Conservation (phyloP, 2,888 invertebrate species). For the Leptopilina syphax region DNA sequence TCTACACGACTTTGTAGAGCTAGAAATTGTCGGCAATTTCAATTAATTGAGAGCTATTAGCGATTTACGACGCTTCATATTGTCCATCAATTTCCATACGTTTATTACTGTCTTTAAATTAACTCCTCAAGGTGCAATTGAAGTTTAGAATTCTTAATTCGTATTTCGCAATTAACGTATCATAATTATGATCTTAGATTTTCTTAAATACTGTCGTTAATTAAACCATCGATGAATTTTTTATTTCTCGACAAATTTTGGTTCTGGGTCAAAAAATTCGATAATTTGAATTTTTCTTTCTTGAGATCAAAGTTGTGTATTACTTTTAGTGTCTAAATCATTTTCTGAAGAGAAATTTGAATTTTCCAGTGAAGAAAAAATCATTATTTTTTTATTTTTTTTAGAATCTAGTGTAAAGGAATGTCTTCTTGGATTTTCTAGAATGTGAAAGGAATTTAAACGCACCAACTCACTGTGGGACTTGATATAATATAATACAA, state of each 20-base stretch:
- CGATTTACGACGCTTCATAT: conserved; percentile 64
- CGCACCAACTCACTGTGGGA: neutral
- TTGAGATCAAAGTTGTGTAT: too few relatives aligned
- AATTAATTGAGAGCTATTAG: conserved; percentile 62
- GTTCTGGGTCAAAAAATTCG: too few relatives aligned
- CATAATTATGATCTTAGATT: too few relatives aligned
- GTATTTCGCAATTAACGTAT: too few relatives aligned
- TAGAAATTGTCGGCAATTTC: neutral
- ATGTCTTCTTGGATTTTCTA: neutral
- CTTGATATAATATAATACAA: neutral
- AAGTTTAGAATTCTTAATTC: too few relatives aligned
- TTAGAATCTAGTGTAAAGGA: neutral
- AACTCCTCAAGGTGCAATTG: conserved; percentile 31
- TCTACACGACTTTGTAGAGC: neutral
- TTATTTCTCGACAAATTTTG: too few relatives aligned
- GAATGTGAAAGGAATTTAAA: conserved; percentile 10
- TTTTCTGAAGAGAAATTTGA: too few relatives aligned
- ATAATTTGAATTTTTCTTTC: too few relatives aligned
- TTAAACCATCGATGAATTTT: too few relatives aligned
- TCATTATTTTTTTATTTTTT: neutral
- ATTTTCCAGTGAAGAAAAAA: too few relatives aligned
- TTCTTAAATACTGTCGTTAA: too few relatives aligned
- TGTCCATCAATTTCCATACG: conserved; percentile 64
- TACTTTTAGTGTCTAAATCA: too few relatives aligned
- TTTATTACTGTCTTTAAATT: conserved; percentile 49